Base-by-base conservation (phyloP, 2,797 vertebrate species). In the Malurus splendens region DNA sequence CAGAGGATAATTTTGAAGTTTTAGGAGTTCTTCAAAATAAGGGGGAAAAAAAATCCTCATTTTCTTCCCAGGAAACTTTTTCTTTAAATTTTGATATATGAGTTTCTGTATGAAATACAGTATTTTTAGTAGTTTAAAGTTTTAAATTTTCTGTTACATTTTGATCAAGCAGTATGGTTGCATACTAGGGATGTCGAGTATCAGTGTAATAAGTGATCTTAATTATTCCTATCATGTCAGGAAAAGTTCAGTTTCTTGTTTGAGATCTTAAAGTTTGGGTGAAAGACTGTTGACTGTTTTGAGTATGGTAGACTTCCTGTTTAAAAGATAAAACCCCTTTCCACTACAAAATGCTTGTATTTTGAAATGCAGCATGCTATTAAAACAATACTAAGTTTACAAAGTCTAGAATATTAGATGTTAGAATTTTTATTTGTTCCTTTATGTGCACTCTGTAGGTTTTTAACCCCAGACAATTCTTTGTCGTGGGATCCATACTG, bases 41-140 rank as follows among this genome's bases (percentile, higher is more conserved):
- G 2, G 4, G 4, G 0, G 0, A 0, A 1, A 2, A 2, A 4
- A 24, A 18, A 2, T 8, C 7, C 13, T 67, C 0, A 5, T 77
- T 78, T 80, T 66, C 17, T 65, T 77, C 20, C 23, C 25, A 66
- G 18, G 24, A 85, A 38, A 24, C 7, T 2, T 33, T 59, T 78
- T 50, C 22, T 67, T 60, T 57, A 18, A 13, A 18, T 38, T 59
- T 62, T 47, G 4, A n/a, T 52, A 33, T 24, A 25, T 36, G 11
- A 65, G 4, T 47, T 77, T 77, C 10, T 17, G 1, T 47, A 16
- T 82, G 13, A 75, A 62, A 30, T n/a, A 18, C 10, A 47, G 2
- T 68, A n/a, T 51, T 78, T 83, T 50, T 36, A 57, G 19, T 67
- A 39, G 44, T 38, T 36, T 27, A 11, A 77, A 67, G 30, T 57